These are phyloP conservation scores for Caranx melampygus DNA, from an alignment of 2,113 vertebrate species.

Conservation along the genomic window DNA sequence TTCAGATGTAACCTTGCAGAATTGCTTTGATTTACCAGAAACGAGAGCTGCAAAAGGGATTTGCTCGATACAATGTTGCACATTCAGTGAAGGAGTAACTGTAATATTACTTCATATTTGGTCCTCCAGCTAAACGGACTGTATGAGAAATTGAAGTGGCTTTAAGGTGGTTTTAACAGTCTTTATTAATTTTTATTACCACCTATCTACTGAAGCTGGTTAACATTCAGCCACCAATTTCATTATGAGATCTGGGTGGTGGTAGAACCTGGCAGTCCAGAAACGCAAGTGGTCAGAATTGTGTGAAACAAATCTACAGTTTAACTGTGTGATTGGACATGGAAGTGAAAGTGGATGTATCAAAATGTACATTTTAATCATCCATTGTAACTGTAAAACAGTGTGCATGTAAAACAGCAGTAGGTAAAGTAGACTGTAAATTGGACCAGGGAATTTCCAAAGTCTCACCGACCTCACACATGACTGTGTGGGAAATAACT, in stretches of 20 bases:
- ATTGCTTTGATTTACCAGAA: neutral
- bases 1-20: neutral
- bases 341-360: no score
- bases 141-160: neutral
- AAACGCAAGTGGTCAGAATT: no score
- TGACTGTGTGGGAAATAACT: neutral
- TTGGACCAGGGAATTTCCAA: neutral
- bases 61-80: conserved; percentile 3
- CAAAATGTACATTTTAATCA: no score
- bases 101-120: neutral
- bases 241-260: neutral
- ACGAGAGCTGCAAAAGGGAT: neutral
- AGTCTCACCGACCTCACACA: neutral
- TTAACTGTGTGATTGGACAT: no score
- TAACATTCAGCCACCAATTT: neutral
- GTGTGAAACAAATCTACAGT: no score
- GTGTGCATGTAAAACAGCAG: neutral
- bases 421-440: neutral
- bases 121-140: neutral
- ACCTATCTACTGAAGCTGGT: neutral
- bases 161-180: neutral
- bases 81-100: neutral
- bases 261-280: neutral
- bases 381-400: neutral
- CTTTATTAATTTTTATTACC: no score